Conservation (phyloP, 1,140 invertebrate genomes). For the Musca vetustissima region DNA sequence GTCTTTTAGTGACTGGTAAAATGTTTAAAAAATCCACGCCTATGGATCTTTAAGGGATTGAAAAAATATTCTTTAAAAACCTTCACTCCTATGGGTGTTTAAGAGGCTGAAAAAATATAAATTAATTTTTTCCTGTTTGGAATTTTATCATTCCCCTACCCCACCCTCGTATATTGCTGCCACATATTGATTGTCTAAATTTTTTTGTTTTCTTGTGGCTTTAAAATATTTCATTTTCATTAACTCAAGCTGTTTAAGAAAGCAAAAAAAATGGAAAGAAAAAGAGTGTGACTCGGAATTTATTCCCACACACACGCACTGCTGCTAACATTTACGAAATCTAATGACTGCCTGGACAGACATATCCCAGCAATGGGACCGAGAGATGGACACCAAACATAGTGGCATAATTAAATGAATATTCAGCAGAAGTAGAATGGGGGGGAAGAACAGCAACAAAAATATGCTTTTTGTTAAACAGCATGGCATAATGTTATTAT, state of each 20-base stretch:
- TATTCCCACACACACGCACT: constrained; percentile 13
- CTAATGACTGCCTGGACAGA: constrained; percentile 13
- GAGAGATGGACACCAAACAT: neutral
- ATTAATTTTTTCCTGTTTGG: too few species aligned
- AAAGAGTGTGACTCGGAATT: constrained; percentile 10
- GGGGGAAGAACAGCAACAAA: too few species aligned
- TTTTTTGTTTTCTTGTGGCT: neutral
- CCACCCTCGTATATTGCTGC: neutral
- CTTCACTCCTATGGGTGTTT: too few species aligned
- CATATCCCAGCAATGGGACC: neutral
- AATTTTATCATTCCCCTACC: too few species aligned
- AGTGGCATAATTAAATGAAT: neutral
- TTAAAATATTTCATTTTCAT: constrained; percentile 21
- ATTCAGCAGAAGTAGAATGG: too few species aligned
- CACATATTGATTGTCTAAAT: neutral
- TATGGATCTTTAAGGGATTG: too few species aligned
- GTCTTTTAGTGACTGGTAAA: too few species aligned
- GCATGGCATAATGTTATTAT: neutral
- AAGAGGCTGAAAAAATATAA: too few species aligned
- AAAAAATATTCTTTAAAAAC: too few species aligned
- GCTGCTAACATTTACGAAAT: neutral
- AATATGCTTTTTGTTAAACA: constrained; percentile 5
- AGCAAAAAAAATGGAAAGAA: neutral
- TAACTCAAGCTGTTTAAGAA: constrained; percentile 15
- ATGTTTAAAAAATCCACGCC: too few species aligned